phyloP scores from a whole-genome alignment of 2,888 invertebrate species.

The Saturnia japonica region DNA sequence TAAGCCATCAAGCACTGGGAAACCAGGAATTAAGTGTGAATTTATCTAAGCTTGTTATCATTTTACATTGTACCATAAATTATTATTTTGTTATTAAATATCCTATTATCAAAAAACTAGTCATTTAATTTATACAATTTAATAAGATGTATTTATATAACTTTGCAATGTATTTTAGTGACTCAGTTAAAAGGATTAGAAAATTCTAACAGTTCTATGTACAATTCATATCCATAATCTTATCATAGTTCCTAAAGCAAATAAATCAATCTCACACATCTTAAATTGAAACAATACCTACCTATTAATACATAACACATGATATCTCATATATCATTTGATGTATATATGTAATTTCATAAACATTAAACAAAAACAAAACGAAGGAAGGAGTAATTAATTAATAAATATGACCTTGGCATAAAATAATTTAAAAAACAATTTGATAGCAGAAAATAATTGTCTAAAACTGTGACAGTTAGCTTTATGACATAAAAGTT shows the following conservation, averaged over 20 bases:
- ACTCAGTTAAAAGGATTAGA: not conserved
- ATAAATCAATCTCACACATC: conserved; percentile 5
- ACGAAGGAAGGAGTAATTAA: not conserved
- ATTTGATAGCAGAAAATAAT: not conserved
- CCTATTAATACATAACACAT: conserved; percentile 3
- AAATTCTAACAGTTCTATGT: not conserved
- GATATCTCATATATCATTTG: not conserved
- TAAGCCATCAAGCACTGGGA: no score
- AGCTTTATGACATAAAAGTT: not conserved
- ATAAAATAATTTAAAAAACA: not conserved
- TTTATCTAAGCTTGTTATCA: no score
- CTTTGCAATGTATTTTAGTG: no score
- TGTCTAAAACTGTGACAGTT: not conserved
- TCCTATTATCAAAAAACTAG: no score
- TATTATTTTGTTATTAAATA: no score
- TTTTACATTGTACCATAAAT: no score
- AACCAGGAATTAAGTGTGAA: no score
- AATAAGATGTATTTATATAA: no score
- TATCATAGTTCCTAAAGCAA: conserved; percentile 18
- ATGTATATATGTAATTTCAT: not conserved
- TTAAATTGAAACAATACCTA: conserved; percentile 1
- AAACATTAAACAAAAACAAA: not conserved
- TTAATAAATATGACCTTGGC: not conserved
- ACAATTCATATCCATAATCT: conserved; percentile 18
- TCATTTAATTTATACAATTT: no score